A percentile compares a stretch with the other conserved stretches of the same genome.
These are phyloP conservation scores for Amblyteles armatorius DNA, from an alignment of 2,888 invertebrate genomes.

Conservation along the genomic window DNA sequence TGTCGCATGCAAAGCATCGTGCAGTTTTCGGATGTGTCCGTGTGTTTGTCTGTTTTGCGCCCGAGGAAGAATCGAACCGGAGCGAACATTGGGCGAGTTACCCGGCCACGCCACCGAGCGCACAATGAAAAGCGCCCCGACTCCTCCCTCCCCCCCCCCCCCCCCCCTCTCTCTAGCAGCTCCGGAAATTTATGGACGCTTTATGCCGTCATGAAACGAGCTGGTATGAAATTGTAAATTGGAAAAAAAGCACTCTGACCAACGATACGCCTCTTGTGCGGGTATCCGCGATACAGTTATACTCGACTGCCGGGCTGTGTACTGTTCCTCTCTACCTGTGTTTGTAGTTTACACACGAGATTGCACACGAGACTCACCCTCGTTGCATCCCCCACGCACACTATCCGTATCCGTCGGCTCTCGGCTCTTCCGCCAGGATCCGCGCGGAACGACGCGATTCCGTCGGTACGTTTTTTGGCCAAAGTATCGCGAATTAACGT, in stretches of 20 bases:
- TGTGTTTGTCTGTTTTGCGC: neutral
- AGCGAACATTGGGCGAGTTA: constrained; percentile 18
- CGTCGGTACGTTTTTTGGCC: constrained; percentile 24
- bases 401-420: neutral
- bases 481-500: constrained; percentile 45
- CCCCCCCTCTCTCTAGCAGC: neutral
- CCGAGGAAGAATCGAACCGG: constrained; percentile 47
- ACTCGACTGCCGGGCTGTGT: neutral
- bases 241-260: constrained; percentile 63
- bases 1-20: constrained; percentile 3
- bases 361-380: constrained; percentile 41
- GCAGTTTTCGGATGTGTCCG: neutral
- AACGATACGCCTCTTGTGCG: constrained; percentile 30
- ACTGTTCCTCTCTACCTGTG: constrained; percentile 6
- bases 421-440: constrained; percentile 3
- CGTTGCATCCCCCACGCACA: constrained; percentile 32
- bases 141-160: neutral
- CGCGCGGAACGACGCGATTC: constrained; percentile 42
- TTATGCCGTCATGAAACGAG: constrained; percentile 70
- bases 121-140: constrained; percentile 21
- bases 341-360: constrained; percentile 49
- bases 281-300: neutral
- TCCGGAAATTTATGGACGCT: constrained; percentile 71
- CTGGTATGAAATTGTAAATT: constrained; percentile 73
- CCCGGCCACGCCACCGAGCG: neutral